These are phyloP conservation scores for Scomberomorus guttatus DNA, from an alignment of 2,797 vertebrate genomes.

Conservation along the genomic window DNA sequence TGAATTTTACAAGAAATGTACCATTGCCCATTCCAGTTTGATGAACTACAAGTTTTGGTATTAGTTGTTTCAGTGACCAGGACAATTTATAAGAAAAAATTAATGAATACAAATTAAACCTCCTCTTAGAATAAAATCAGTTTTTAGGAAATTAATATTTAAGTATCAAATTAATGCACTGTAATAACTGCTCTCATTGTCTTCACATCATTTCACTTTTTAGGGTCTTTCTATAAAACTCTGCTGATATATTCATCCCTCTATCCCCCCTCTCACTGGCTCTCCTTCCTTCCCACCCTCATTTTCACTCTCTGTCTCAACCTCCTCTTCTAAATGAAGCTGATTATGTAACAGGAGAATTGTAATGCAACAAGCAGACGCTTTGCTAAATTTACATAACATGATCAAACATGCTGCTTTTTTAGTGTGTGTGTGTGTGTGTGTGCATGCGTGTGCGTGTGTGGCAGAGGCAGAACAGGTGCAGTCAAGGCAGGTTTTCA, in stretches of 20 bases:
- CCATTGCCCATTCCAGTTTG: neutral
- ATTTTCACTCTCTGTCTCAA: neutral
- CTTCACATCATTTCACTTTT: neutral
- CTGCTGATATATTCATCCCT: neutral
- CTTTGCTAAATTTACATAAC: slow-evolving; percentile 54
- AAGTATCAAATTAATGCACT: neutral
- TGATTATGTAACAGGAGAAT: slow-evolving; percentile 58
- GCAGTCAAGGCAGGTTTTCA: slow-evolving; percentile 17
- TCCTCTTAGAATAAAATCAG: neutral
- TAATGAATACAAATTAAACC: neutral
- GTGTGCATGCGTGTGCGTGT: slow-evolving; percentile 1
- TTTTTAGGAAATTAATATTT: neutral
- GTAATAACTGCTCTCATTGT: neutral
- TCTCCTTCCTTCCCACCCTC: slow-evolving; percentile 33
- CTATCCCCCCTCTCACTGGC: neutral
- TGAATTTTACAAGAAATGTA: neutral
- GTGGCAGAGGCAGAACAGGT: neutral
- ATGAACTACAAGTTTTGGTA: neutral
- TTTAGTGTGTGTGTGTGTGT: neutral
- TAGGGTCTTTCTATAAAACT: neutral
- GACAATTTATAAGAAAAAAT: neutral
- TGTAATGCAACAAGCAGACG: slow-evolving; percentile 39
- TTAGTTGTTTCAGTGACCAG: neutral
- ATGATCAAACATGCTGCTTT: slow-evolving; percentile 40
- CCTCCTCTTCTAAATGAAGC: slow-evolving; percentile 53